Percentiles rank a stretch among this genome's conserved stretches.
Evolutionary conservation across 2,888 invertebrate species (phyloP).

Genomic region (Emmelina monodactyla): DNA sequence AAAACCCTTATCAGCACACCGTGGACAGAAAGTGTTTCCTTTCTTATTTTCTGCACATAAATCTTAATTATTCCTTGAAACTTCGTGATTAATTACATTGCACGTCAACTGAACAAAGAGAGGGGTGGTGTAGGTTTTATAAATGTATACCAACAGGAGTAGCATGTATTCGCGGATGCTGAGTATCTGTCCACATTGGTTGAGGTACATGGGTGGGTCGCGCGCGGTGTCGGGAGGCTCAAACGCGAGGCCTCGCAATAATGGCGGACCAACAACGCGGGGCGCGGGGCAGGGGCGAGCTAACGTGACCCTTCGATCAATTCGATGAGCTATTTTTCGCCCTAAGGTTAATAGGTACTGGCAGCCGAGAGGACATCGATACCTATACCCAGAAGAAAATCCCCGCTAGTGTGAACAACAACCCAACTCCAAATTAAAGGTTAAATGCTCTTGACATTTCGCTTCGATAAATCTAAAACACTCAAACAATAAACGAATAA

Average conservation of each 20-base stretch:
- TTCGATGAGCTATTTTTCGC: too few relatives aligned
- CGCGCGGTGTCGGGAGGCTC: slow-evolving; percentile 37
- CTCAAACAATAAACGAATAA: too few relatives aligned
- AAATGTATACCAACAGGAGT: slow-evolving; percentile 31
- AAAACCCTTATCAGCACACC: too few relatives aligned
- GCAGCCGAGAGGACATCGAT: too few relatives aligned
- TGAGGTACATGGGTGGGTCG: slow-evolving; percentile 40
- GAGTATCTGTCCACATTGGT: slow-evolving; percentile 41
- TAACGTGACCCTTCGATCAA: background rate
- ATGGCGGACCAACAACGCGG: slow-evolving; percentile 14
- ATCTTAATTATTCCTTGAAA: slow-evolving; percentile 6
- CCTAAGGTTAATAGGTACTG: too few relatives aligned
- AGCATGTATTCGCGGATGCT: slow-evolving; percentile 34
- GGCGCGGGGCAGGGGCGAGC: slow-evolving; percentile 13
- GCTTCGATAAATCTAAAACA: too few relatives aligned
- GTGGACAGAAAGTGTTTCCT: too few relatives aligned
- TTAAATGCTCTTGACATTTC: too few relatives aligned
- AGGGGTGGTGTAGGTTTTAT: slow-evolving; percentile 18
- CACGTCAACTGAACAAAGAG: background rate
- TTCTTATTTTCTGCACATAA: slow-evolving; percentile 1
- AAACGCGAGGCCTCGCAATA: slow-evolving; percentile 44
- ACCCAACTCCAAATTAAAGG: too few relatives aligned
- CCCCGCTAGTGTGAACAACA: too few relatives aligned
- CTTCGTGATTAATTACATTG: slow-evolving; percentile 1
- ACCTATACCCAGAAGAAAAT: too few relatives aligned